Base-by-base conservation (phyloP, 1,140 invertebrate species). In the Aphelinus certus region DNA sequence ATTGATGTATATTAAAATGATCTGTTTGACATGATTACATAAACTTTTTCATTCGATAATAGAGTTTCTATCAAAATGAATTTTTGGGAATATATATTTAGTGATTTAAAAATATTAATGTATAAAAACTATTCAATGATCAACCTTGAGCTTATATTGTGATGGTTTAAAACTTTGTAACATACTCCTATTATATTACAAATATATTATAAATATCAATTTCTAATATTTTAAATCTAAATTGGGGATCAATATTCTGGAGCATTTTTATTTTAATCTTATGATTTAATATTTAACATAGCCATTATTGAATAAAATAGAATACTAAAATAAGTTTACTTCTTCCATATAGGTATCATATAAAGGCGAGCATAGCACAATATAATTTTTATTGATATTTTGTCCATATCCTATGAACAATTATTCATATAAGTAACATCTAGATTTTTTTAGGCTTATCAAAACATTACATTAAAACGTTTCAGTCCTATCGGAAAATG, bases 1-100 rank as follows among this genome's bases (percentile, higher is more conserved):
- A 68, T 10, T 56, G 69, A 65, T 26, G 26, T 26, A 45, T 63
- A 69, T 65, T 56, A 26, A 48, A 73, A 57, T 60, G 47, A 26
- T 76, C 73, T 76, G 73, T 76, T 76, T 63, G 57, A 78, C 77
- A 78, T 77, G 77, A 77, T 73, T 77, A 79, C 78, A 76, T 57
- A 71, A 47, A 46, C 48, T 51, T 66, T 65, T 68, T 71, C 26
- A 43, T 56, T 71, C 49, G 71, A 48, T 26, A 66, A 61, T 53
- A 71, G 43, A 66, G 61, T 57, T 42, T 61, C 47, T 0, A 26
- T 46, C 45, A 68, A 58, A 68, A 60, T 51, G 9, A 66, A 51
- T 71, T 61, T 7, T 71, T 58, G n/a, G 53, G 26, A 71, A 49
- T 61, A 61, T 71, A 3, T 45, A 55, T 3, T 56, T 67, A 56